Conservation (phyloP, 2,797 vertebrate genomes). For the Anniella stebbinsi region DNA sequence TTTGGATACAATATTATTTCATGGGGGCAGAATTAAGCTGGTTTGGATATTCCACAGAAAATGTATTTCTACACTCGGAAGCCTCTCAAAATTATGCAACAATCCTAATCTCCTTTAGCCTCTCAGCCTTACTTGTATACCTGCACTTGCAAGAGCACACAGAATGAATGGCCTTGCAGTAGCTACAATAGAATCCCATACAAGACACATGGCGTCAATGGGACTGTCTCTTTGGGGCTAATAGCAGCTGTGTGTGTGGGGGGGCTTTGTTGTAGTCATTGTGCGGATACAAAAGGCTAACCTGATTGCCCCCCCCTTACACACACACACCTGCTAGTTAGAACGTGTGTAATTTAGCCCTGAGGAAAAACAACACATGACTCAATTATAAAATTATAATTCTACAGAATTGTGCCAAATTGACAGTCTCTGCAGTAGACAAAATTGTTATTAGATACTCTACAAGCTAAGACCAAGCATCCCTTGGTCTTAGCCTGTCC, state of each 20-base stretch:
- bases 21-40: not conserved
- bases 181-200: not conserved
- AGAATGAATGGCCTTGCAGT: not conserved
- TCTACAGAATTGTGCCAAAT: not conserved
- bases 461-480: too few relatives aligned
- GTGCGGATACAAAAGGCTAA: not conserved
- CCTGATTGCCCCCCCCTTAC: not conserved
- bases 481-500: too few relatives aligned
- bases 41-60: not conserved
- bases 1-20: not conserved
- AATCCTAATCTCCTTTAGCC: not conserved
- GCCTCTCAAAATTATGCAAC: not conserved
- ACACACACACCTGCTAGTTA: not conserved
- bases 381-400: not conserved
- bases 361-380: not conserved
- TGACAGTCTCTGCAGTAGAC: not conserved
- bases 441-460: not conserved
- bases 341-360: not conserved
- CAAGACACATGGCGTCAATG: not conserved
- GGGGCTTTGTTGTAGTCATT: not conserved
- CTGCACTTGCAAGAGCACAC: not conserved
- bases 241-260: not conserved
- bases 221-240: not conserved
- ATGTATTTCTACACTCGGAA: not conserved
- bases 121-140: not conserved